Evolutionary conservation across 30 jellyfish, hydroid and myxozoan species (phyloP), one percentile per base, ranked within the genome.

Genomic region (Morbakka virulenta): DNA sequence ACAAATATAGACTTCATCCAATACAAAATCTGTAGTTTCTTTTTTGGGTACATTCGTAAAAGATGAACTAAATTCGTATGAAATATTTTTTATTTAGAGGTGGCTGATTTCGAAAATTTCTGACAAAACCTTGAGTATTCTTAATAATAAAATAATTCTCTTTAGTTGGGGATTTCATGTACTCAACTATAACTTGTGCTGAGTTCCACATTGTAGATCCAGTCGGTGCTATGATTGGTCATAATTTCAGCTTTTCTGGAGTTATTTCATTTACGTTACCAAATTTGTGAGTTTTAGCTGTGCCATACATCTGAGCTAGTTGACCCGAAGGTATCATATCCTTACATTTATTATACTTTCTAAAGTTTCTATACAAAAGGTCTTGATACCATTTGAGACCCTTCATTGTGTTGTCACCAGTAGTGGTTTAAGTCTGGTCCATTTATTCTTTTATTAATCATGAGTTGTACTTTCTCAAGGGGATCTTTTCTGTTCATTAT

Each of bases 171-270:
- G 84, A 81, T 50, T 72, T 72, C 21, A 72, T 28, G 30, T 72
- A 72, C 26, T 72, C 81, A 24, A 32, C 25, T 9, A 72, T 72
- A 14, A 72, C 82, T 50, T 72, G 84, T 14, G 84, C 82, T 14
- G 82, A 78, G 4, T 35, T 35, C n/a, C 41, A 69, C 6, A 57
- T 69, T n/a, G n/a, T 32, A 17, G 82, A n/a, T 9, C 82, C 64
- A 34, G 82, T 72, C 64, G 26, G 83, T 11, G 84, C 84, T 27
- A 72, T 72, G 52, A 72, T 72, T 21, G 84, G 84, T 6, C 84
- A 22, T 28, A 72, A 72, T 31, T 72, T 72, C 52, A 72, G 82
- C 26, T 50, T 6, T 47, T 50, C 82, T 24, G 52, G 32, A 12
- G 48, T 50, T 3, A 72, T 50, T 27, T 72, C 84, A 9, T 50